Evolutionary conservation across 2,113 vertebrate species (phyloP).

Genomic region (Acrocephalus arundinaceus): DNA sequence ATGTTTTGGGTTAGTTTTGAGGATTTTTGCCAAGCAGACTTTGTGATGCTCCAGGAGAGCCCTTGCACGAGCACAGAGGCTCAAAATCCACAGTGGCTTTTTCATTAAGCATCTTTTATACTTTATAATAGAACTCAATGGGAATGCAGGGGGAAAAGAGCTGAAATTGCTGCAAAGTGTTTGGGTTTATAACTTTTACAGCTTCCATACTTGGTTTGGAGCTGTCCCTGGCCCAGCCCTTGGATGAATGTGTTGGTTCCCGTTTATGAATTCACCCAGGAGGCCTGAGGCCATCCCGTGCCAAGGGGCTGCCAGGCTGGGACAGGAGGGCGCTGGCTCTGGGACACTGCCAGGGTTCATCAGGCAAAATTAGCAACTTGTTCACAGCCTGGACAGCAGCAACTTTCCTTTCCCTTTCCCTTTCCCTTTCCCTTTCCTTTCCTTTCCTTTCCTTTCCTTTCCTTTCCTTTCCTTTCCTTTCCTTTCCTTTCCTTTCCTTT

Average conservation of each 20-base stretch:
- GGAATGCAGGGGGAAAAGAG: background rate
- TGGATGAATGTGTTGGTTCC: background rate
- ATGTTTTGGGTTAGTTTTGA: background rate
- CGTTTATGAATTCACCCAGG: background rate
- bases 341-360: background rate
- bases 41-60: background rate
- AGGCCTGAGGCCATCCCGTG: background rate
- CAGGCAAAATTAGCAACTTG: background rate
- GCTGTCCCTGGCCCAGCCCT: background rate
- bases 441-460: too few species aligned
- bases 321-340: background rate
- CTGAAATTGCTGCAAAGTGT: background rate
- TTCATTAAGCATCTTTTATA: background rate
- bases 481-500: too few species aligned
- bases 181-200: background rate
- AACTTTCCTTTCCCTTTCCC: background rate
- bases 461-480: too few species aligned
- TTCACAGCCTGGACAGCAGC: background rate
- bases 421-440: too few species aligned
- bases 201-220: background rate
- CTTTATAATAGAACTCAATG: background rate
- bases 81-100: background rate
- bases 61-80: background rate
- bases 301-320: background rate
- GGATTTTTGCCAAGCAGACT: background rate